Evolutionary conservation across 2,797 vertebrate genomes (phyloP), one percentile per base, ranked within the genome.

Genomic region (Todus mexicanus): DNA sequence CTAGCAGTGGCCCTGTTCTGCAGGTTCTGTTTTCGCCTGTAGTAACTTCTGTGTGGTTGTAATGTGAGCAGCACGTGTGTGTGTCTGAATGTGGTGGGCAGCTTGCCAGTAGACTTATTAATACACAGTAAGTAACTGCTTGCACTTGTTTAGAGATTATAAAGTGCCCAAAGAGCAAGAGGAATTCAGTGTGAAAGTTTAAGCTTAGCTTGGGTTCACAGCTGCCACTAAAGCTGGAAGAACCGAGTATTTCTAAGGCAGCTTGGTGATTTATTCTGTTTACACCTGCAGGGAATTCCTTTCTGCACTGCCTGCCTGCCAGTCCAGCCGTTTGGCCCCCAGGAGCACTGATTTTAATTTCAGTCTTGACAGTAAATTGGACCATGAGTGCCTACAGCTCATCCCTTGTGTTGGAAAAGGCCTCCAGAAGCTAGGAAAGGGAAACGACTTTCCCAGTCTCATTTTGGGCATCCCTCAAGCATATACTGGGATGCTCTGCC

Each of bases 261-360:
- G 50, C 40, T 45, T n/a, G 38, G 48, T 78, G 70, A 73, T 92
- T 93, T 94, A 77, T 78, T 93, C 80, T 63, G 37, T 91, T 95
- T 92, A 72, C 23, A 85, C 65, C 79, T 85, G 53, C 54, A 80
- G 65, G 76, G 77, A 84, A 81, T 93, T 90, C 66, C 60, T 88
- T 94, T 91, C 73, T 87, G 35, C 21, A 31, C 65, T 80, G 42
- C 73, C 65, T 84, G 77, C 79, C 70, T 85, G 45, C 75, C 9
- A 10, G 73, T 71, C 82, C 78, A 92, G 72, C 75, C 89, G 72
- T 60, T 84, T 77, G 57, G 82, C 74, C 71, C 71, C 43, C 27
- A 64, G 50, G 73, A 73, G 33, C 50, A 50, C 61, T 72, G 45
- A 68, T 71, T 85, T 92, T 68, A 11, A 29, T 87, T 71, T 79